Base-by-base conservation (phyloP, 2,797 vertebrate species). In the Chloroceryle amazona region DNA sequence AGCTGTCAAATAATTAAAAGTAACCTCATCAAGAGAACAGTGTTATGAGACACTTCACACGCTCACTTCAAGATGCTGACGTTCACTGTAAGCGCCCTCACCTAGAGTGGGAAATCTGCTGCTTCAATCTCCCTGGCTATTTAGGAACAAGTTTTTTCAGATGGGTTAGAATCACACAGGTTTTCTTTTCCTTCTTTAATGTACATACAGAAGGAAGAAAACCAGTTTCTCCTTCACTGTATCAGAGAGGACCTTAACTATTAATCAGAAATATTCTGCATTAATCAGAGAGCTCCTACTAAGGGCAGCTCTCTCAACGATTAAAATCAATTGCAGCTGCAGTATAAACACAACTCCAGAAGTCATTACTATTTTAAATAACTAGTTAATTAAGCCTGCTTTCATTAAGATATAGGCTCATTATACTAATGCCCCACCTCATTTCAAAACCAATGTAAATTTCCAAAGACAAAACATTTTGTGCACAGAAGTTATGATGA, bases 1-100 rank as follows among this genome's bases (percentile, higher is more conserved):
- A 4, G 62, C 62, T 93, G 63, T 60, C 75, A 93, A 96, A 95
- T 92, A 95, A 97, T 93, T 97, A 96, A 91, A 89, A 54, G 33
- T 57, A 81, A 81, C 58, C 83, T 75, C 92, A 92, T 78, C 83
- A 86, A 66, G 86, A 12, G 3, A 89, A 7, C 35, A 23, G 66
- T 8, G 66, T 44, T 58, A 51, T 1, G 13, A 75, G 88, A 57
- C 68, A 39, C 49, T 84, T 78, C 87, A 91, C 70, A 72, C 9
- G 25, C 54, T 81, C 21, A 0, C 1, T 72, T 73, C 71, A 49
- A 87, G 90, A 90, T 63, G 68, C 89, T 95, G 91, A 83, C 72
- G 29, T 33, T 65, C 13, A 4, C 70, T 74, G 9, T 55, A 70
- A 96, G 71, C 65, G 42, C 79, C 57, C 75, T 93, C 96, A 84